These are phyloP conservation scores for Patella ulyssiponensis DNA, from an alignment of 2,888 invertebrate species.

Conservation along the genomic window DNA sequence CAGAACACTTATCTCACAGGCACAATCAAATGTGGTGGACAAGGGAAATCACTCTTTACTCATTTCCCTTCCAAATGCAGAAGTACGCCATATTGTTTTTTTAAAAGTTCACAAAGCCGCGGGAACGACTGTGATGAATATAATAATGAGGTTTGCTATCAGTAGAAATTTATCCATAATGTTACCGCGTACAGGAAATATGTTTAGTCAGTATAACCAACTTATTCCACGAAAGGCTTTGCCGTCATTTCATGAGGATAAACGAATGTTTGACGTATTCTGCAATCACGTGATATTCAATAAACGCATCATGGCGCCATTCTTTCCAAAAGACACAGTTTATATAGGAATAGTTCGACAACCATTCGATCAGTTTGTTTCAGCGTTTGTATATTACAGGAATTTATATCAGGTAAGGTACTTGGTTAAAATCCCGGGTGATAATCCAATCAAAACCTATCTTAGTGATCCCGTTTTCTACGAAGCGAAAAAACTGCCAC, in stretches of 20 bases:
- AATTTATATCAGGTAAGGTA: not conserved
- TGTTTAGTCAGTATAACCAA: conserved; percentile 3
- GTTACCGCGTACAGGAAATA: conserved; percentile 16
- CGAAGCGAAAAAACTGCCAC: conserved; percentile 2
- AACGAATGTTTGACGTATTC: conserved; percentile 16
- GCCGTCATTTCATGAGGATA: not conserved
- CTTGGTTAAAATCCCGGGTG: conserved; percentile 9
- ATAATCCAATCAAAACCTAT: conserved; percentile 24
- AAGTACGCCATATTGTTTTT: conserved; percentile 25
- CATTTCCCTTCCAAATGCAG: not conserved
- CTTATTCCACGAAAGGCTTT: not conserved
- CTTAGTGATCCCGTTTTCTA: conserved; percentile 14
- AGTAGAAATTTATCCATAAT: conserved; percentile 26
- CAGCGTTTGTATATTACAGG: conserved; percentile 25
- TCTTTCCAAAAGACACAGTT: conserved; percentile 4
- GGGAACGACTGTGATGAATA: conserved; percentile 33
- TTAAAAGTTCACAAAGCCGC: conserved; percentile 40
- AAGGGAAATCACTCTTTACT: too few species aligned
- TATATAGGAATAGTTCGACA: conserved; percentile 27
- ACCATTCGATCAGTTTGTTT: conserved; percentile 27
- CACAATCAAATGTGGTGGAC: too few species aligned
- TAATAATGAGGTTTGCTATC: conserved; percentile 33
- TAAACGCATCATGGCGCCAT: not conserved
- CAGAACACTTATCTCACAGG: too few species aligned
- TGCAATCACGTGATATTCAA: conserved; percentile 27